phyloP scores from a whole-genome alignment of 2,797 vertebrate genomes.

The Tolypeutes matacus region DNA sequence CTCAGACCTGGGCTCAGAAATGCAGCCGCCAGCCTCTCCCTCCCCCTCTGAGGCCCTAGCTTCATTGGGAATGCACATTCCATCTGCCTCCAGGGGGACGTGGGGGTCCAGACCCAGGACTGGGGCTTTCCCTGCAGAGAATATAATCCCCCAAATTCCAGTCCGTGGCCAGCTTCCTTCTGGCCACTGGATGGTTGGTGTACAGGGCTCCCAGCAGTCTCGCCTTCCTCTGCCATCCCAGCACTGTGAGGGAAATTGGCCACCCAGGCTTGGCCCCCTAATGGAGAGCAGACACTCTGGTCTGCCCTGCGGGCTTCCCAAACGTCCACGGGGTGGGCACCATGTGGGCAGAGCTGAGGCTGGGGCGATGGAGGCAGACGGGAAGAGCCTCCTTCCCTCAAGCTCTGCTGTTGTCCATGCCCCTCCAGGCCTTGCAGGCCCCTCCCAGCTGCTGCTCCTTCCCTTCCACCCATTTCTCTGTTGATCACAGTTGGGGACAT shows the following conservation, averaged over 20 bases:
- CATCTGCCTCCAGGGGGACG: rapidly evolving
- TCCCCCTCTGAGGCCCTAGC: background rate
- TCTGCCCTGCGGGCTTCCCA: rapidly evolving
- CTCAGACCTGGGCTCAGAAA: background rate
- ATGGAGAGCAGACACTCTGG: background rate
- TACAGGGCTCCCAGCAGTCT: too few relatives aligned
- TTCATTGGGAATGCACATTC: rapidly evolving
- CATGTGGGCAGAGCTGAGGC: background rate
- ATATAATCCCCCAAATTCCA: too few relatives aligned
- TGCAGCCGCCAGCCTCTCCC: rapidly evolving
- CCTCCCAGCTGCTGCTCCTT: background rate
- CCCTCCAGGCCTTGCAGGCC: background rate
- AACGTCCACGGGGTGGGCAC: rapidly evolving
- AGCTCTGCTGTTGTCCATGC: rapidly evolving
- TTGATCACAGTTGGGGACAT: too few relatives aligned
- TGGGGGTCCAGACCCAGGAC: background rate
- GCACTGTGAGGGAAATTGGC: background rate
- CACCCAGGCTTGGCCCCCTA: background rate
- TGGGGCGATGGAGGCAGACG: too few relatives aligned
- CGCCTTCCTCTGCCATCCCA: background rate
- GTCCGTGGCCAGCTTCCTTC: background rate
- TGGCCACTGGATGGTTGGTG: rapidly evolving
- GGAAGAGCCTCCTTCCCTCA: too few relatives aligned
- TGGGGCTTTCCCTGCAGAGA: too few relatives aligned
- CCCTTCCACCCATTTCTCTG: too few relatives aligned